Conservation (phyloP, 2,797 vertebrate genomes). For the Threskiornis aethiopicus region DNA sequence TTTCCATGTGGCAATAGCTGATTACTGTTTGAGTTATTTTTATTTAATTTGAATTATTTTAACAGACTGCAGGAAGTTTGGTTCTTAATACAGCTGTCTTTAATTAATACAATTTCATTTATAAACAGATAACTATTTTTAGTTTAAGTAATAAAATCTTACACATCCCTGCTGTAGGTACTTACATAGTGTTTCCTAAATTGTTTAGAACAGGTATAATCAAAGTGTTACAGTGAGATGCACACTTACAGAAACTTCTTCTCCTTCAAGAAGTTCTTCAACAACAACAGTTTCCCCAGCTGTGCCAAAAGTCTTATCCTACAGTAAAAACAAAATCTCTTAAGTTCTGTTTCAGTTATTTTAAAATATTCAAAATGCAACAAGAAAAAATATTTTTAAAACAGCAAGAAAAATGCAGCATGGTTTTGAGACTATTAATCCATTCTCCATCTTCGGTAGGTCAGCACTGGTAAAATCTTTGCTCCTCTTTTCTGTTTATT, state of each 20-base stretch:
- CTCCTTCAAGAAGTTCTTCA: conserved; percentile 93
- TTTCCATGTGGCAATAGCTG: neutral
- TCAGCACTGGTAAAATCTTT: neutral
- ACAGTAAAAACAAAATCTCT: neutral
- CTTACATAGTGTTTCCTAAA: neutral
- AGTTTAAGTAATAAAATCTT: neutral
- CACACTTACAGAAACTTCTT: conserved; percentile 91
- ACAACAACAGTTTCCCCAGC: conserved; percentile 94
- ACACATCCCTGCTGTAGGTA: neutral
- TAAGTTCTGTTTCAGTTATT: neutral
- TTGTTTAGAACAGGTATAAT: neutral
- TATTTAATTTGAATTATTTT: neutral
- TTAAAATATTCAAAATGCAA: neutral
- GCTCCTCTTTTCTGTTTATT: neutral
- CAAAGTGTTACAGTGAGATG: neutral
- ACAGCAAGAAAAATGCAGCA: neutral
- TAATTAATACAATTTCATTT: neutral
- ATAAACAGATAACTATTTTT: neutral
- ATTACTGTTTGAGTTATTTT: neutral
- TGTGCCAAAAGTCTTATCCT: conserved; percentile 89
- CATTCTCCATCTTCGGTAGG: neutral
- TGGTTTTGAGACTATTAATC: neutral
- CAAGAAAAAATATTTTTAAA: neutral
- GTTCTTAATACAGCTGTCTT: neutral
- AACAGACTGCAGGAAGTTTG: neutral